phyloP scores from a whole-genome alignment of 2,888 invertebrate species.

The Steinernema hermaphroditum region DNA sequence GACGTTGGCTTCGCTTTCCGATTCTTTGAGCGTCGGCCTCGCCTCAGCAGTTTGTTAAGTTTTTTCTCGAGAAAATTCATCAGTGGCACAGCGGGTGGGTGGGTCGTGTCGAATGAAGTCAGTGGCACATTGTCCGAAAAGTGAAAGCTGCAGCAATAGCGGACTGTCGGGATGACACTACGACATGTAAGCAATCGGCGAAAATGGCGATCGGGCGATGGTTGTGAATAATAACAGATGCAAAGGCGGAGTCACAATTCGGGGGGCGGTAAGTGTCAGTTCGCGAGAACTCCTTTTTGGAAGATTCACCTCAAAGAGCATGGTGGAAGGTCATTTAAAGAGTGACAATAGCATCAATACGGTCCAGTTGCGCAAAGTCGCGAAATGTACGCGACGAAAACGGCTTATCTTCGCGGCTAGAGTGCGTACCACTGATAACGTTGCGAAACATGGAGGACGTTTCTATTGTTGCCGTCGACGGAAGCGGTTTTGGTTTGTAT shows the following conservation, averaged over 20 bases:
- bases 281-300: conserved; percentile 1
- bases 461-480: background rate
- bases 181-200: conserved; percentile 14
- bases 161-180: conserved; percentile 19
- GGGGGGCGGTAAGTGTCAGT: background rate
- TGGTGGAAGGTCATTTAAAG: background rate
- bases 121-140: background rate
- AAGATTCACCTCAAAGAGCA: background rate
- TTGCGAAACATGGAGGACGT: conserved; percentile 7
- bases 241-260: conserved; percentile 26
- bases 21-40: conserved; percentile 15
- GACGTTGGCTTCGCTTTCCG: conserved; percentile 1
- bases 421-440: conserved; percentile 4
- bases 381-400: background rate
- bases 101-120: background rate
- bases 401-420: background rate
- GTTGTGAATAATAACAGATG: conserved; percentile 27
- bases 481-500: conserved; percentile 3
- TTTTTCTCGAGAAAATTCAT: conserved; percentile 17
- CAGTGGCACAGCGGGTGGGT: background rate
- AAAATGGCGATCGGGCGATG: conserved; percentile 23
- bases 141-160: conserved; percentile 4
- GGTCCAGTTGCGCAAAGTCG: background rate
- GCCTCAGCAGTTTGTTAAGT: conserved; percentile 20
- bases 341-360: too few relatives aligned